Percentiles rank a stretch among this genome's conserved stretches.
These are phyloP conservation scores for Rhodeus uyekii DNA, from an alignment of 2,797 vertebrate species.

Conservation along the genomic window DNA sequence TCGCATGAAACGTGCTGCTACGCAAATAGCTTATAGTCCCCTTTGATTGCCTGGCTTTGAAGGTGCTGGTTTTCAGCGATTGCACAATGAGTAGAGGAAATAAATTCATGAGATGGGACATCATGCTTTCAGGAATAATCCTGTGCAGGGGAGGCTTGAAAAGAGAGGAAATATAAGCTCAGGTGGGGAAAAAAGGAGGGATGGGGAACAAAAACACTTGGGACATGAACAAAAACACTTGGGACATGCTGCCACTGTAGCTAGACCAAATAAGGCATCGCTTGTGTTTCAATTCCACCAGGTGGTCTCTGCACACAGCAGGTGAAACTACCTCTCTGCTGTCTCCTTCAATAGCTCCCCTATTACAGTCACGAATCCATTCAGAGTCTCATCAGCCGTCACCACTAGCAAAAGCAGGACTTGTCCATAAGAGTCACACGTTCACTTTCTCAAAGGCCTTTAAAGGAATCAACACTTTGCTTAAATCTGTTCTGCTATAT, in stretches of 20 bases:
- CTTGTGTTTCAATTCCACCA: constrained; percentile 53
- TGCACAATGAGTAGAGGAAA: constrained; percentile 68
- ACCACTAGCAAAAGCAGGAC: constrained; percentile 60
- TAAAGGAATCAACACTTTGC: not conserved
- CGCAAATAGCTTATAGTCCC: constrained; percentile 55
- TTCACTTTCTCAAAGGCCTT: not conserved
- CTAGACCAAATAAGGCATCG: constrained; percentile 56
- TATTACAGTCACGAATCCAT: constrained; percentile 65
- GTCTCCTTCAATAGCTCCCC: constrained; percentile 55
- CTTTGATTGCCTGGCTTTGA: constrained; percentile 53
- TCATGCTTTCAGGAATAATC: constrained; percentile 66
- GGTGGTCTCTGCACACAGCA: constrained; percentile 66
- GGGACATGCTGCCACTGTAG: constrained; percentile 57
- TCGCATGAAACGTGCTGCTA: not conserved
- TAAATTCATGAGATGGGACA: constrained; percentile 64
- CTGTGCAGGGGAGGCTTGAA: constrained; percentile 67
- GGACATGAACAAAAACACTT: constrained; percentile 61
- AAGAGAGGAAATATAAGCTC: constrained; percentile 34
- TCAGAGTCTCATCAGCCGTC: constrained; percentile 65
- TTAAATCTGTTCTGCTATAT: not conserved
- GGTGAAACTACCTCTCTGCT: constrained; percentile 58
- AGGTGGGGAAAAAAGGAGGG: constrained; percentile 27
- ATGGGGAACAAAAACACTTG: constrained; percentile 64
- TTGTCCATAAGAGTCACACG: constrained; percentile 40
- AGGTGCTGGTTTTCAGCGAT: constrained; percentile 50